Conservation (phyloP, 2,797 vertebrate species). For the Tokudaia muenninki region DNA sequence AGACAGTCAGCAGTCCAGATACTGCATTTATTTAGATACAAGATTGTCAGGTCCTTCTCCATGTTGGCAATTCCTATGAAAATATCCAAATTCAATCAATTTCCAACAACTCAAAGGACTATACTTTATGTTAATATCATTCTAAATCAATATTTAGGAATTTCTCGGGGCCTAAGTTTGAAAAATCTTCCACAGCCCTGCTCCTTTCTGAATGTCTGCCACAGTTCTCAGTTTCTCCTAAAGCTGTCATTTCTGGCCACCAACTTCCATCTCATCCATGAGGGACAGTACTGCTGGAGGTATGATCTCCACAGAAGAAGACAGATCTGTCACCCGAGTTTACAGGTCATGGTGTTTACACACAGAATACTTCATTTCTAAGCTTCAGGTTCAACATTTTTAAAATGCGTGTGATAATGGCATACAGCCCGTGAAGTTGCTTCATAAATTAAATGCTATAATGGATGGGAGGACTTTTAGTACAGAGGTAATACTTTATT, state of each 20-base stretch:
- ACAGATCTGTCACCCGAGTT: neutral
- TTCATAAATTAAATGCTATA: neutral
- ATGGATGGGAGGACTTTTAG: neutral
- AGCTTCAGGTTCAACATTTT: neutral
- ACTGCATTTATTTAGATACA: slow-evolving; percentile 8
- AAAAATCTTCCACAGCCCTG: neutral
- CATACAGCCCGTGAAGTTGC: neutral
- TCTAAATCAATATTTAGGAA: neutral
- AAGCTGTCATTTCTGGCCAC: neutral
- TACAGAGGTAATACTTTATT: neutral
- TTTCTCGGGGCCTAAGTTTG: neutral
- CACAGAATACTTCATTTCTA: neutral
- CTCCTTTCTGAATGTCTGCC: neutral
- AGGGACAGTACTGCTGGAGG: neutral
- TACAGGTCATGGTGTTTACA: neutral
- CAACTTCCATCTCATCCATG: neutral
- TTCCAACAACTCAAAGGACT: neutral
- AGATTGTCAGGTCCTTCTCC: neutral
- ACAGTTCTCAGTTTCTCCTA: neutral
- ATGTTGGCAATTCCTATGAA: neutral
- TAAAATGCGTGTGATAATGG: neutral
- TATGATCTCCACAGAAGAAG: neutral
- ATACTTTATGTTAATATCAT: neutral
- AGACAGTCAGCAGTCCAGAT: neutral
- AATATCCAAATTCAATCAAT: slow-evolving; percentile 10